Evolutionary conservation across 1,140 invertebrate genomes (phyloP), one percentile per base, ranked within the genome.

Genomic region (Scaptomyza graminum): DNA sequence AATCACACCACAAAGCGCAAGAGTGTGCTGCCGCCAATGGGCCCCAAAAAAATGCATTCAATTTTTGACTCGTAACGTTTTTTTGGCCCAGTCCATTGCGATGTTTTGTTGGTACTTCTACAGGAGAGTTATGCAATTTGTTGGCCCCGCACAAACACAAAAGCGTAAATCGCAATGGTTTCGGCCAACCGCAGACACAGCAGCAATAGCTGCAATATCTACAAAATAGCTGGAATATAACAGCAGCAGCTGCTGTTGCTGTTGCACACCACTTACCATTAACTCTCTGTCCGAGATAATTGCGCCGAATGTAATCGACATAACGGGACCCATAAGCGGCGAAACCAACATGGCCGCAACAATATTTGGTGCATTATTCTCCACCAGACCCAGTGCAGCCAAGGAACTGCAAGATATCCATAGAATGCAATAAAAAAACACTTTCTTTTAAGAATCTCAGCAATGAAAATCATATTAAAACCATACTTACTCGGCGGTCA

Each of bases 331-430:
- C 96, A 97, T 97, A 3, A 97, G 92, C 0, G 96, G 96, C 1
- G 96, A 97, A 2, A 97, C 95, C 67, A 97, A 92, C 96, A 97
- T 97, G 47, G 96, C 96, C 13, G 96, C 96, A 22, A 97, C 96
- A 56, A 97, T 94, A 81, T 96, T 95, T 1, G 96, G 95, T 2
- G 96, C 94, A 74, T 94, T 94, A 77, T 94, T 94, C 90, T 94
- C 94, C 0, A 94, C 93, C 16, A 94, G 77, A n/a, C 94, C 94
- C 11, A 94, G 85, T 6, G 93, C 94, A 18, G 94, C 93, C 46
- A 94, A 81, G 5, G 93, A 94, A 84, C 93, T 94, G 75, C 34
- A 77, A 61, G 46, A 67, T 50, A 51, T 15, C n/a, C 55, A 46
- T 34, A 37, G 59, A 47, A 55, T 55, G 9, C 7, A 49, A 34